phyloP scores from a whole-genome alignment of 2,888 invertebrate species.

The Drymonia ruficornis region DNA sequence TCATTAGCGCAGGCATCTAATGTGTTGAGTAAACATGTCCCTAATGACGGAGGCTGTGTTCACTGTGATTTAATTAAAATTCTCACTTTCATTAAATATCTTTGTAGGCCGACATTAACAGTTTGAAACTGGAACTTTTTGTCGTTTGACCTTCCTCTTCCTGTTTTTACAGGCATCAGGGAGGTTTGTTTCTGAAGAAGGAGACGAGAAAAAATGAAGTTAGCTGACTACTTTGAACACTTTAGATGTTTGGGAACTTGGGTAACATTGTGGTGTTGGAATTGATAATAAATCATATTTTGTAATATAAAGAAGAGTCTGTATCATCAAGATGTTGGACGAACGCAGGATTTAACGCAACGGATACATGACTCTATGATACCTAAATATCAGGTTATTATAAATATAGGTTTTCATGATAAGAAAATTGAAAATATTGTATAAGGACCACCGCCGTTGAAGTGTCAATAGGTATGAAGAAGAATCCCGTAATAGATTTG shows the following conservation, averaged over 20 bases:
- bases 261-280: neutral
- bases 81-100: conserved; percentile 28
- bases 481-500: conserved; percentile 14
- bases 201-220: conserved; percentile 1
- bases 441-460: neutral
- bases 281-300: too few relatives aligned
- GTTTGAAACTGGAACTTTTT: conserved; percentile 27
- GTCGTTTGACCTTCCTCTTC: conserved; percentile 24
- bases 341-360: too few relatives aligned
- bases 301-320: too few relatives aligned
- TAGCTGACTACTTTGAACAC: neutral
- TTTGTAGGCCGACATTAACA: conserved; percentile 25
- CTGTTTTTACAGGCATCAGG: conserved; percentile 24
- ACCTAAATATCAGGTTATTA: too few relatives aligned
- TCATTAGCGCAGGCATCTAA: conserved; percentile 37
- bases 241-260: neutral
- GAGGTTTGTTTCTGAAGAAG: conserved; percentile 23
- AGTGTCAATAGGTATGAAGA: neutral
- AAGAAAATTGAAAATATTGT: neutral
- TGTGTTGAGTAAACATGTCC: conserved; percentile 38
- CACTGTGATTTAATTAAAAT: conserved; percentile 45
- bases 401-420: neutral
- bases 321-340: too few relatives aligned
- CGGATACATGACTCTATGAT: too few relatives aligned
- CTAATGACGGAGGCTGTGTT: conserved; percentile 33